Evolutionary conservation across 2,888 invertebrate genomes (phyloP), one percentile per base, ranked within the genome.

Genomic region (Gymnosoma rotundatum): DNA sequence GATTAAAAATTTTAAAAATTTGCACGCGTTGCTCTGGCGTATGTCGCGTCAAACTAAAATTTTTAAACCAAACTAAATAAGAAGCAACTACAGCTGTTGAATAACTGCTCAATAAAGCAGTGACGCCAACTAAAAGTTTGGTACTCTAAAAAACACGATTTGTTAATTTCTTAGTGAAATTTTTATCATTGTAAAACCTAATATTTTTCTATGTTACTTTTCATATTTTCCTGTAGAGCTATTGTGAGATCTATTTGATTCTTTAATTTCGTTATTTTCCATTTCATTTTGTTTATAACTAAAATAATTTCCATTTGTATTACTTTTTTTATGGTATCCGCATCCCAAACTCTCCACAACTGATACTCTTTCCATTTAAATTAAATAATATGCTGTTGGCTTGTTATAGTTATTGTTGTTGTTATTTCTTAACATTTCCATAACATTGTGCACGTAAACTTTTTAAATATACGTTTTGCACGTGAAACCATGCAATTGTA

Each of bases 391-490:
- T 74, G 50, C 58, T 67, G n/a, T 12, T n/a, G n/a, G n/a, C n/a
- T n/a, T n/a, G n/a, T n/a, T n/a, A n/a, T n/a, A n/a, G n/a, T n/a
- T 45, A 1, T 58, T 16, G 54, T 67, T 56, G 42, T 74, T 58
- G 25, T 12, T 42, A 38, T n/a, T 25, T 25, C 25, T 25, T 25
- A 2, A 25, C 25, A 25, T 25, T 25, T 36, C 12, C 20, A 38
- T 9, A 38, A 58, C 16, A 64, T 64, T 50, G 70, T 58, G 78
- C 83, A 84, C 83, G 80, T 84, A 84, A 78, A 80, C 14, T 73
- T 73, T 52, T 84, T 78, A 74, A 81, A 84, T 84, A 81, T 84
- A 81, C 80, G 80, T 69, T 84, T 81, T 63, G 73, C 76, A 84
- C 80, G 83, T 84, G 83, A 84, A 84, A 72, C 69, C 81, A 63